A percentile compares a stretch with the other conserved stretches of the same genome.
Evolutionary conservation across 2,888 invertebrate species (phyloP).

Genomic region (Brachypalpus laphriformis): DNA sequence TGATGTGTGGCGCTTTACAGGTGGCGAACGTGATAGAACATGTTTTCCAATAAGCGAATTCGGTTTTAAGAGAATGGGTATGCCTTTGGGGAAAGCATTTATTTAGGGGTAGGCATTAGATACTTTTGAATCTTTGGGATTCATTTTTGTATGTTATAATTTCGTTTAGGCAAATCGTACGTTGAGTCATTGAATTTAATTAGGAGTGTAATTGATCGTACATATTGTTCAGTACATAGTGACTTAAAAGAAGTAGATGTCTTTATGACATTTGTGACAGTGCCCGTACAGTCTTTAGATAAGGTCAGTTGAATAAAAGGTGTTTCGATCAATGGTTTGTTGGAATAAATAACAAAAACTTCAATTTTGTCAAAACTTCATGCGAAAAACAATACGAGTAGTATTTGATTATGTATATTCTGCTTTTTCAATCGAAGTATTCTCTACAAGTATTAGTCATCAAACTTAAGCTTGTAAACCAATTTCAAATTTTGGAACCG

Average conservation of each 20-base stretch:
- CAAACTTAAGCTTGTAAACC: too few species aligned
- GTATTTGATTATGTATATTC: too few species aligned
- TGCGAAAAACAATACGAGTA: too few species aligned
- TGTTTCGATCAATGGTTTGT: too few species aligned
- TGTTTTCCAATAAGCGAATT: neutral
- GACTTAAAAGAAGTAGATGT: neutral
- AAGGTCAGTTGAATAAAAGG: neutral
- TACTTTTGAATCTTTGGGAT: neutral
- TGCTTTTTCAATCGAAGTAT: too few species aligned
- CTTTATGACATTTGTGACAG: neutral
- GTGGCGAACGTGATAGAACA: slow-evolving; percentile 48
- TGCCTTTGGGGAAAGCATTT: neutral
- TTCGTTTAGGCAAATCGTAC: neutral
- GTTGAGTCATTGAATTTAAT: neutral
- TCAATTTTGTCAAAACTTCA: too few species aligned
- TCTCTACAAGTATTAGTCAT: too few species aligned
- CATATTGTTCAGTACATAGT: neutral
- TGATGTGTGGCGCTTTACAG: neutral
- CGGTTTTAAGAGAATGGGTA: neutral
- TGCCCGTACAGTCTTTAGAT: neutral
- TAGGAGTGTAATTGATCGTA: neutral
- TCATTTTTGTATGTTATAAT: neutral
- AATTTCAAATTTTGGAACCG: too few species aligned
- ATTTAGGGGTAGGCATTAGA: neutral
- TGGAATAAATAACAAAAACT: too few species aligned